Evolutionary conservation across 2,888 invertebrate genomes (phyloP).

Genomic region (Selenia dentaria): DNA sequence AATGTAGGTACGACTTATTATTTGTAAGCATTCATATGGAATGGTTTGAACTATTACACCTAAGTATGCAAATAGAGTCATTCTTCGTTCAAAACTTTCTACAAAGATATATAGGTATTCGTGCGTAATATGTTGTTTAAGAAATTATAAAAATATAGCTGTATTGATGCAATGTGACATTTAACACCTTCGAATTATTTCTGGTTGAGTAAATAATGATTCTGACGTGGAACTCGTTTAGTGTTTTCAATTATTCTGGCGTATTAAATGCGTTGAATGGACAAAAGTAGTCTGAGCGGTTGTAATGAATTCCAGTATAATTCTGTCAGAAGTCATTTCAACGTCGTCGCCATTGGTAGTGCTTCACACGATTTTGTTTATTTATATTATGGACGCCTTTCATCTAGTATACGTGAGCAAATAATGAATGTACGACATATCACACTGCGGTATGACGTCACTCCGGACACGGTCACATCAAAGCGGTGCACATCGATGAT

Average conservation of each 20-base stretch:
- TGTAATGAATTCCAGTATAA: conserved; percentile 69
- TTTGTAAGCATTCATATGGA: too few relatives aligned
- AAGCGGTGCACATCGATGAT: conserved; percentile 70
- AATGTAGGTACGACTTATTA: too few relatives aligned
- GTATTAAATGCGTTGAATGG: conserved; percentile 11
- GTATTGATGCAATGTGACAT: too few relatives aligned
- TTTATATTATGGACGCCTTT: conserved; percentile 79
- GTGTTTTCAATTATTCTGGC: conserved; percentile 13
- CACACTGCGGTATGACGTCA: conserved; percentile 69
- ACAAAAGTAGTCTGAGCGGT: conserved; percentile 29
- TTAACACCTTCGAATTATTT: not conserved
- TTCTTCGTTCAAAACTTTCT: too few relatives aligned
- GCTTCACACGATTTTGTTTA: conserved; percentile 75
- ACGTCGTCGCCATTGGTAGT: conserved; percentile 60
- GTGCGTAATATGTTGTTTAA: too few relatives aligned
- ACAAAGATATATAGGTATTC: too few relatives aligned
- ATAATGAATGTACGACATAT: conserved; percentile 80
- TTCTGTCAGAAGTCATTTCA: conserved; percentile 65
- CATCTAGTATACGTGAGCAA: conserved; percentile 81
- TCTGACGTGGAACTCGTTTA: conserved; percentile 1
- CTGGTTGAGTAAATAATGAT: conserved; percentile 11
- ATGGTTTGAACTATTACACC: too few relatives aligned
- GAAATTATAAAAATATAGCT: too few relatives aligned
- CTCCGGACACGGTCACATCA: conserved; percentile 77
- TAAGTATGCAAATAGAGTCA: too few relatives aligned